These are phyloP conservation scores for Kryphioiulus occultus DNA, from an alignment of 2,888 invertebrate species.

Conservation along the genomic window DNA sequence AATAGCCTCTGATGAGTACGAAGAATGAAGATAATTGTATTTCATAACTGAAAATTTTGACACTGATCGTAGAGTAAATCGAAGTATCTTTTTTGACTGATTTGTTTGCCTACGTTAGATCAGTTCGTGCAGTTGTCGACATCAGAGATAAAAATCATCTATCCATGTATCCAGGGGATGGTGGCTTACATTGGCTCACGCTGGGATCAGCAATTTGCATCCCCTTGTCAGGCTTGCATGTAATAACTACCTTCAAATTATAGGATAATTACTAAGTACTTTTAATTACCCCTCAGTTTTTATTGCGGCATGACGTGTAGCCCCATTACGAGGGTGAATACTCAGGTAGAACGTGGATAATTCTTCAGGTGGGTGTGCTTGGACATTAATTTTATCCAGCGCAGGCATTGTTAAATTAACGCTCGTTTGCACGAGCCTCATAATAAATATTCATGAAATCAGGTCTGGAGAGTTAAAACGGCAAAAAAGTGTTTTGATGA, in stretches of 20 bases:
- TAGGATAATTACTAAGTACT: constrained; percentile 29
- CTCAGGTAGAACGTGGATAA: neutral
- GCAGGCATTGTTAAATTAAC: constrained; percentile 8
- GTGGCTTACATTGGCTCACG: constrained; percentile 12
- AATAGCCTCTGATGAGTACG: neutral
- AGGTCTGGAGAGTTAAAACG: neutral
- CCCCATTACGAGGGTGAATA: constrained; percentile 22
- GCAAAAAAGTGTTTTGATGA: neutral
- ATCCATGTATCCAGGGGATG: constrained; percentile 7
- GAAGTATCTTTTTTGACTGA: neutral
- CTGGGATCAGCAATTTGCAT: constrained; percentile 21
- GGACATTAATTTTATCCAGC: neutral
- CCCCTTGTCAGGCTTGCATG: constrained; percentile 3
- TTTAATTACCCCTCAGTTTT: constrained; percentile 28
- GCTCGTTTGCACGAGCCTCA: neutral
- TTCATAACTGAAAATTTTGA: neutral
- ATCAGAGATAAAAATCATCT: neutral
- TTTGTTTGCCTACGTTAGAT: neutral
- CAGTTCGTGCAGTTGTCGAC: neutral
- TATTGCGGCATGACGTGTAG: neutral
- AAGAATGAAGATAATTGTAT: neutral
- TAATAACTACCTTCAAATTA: constrained; percentile 39
- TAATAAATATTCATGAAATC: neutral
- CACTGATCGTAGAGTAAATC: neutral
- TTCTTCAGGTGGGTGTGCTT: constrained; percentile 28